Base-by-base conservation (phyloP, 2,797 vertebrate genomes). In the Clamator glandarius region DNA sequence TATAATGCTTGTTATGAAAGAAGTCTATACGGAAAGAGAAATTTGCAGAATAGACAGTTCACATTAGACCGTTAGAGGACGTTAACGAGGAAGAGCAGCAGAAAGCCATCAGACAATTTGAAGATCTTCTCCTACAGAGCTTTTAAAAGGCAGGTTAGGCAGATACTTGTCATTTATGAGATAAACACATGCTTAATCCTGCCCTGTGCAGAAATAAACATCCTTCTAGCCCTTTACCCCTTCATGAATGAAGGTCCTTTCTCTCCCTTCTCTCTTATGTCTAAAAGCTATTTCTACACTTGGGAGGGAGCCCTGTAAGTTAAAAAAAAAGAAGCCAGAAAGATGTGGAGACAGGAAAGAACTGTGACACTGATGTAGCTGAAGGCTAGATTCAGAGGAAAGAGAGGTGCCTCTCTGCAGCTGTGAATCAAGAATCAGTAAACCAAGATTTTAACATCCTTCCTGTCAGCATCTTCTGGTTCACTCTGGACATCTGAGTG, bases 171-270 rank as follows among this genome's bases (percentile, higher is more conserved):
- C 70, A 55, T 28, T 39, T 11, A 26, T 54, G 33, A 68, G 15
- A 79, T 54, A 50, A 84, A 91, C 7, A 39, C 35, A 14, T 44
- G 11, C 23, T 75, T 84, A 61, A 61, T 57, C 11, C 8, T 54
- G 7, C 13, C 7, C 25, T 33, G 7, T 52, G n/a, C 24, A 42
- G 14, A 12, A 75, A 33, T 39, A 72, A 90, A 48, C 20, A 66
- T 9, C 29, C 17, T 86, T 84, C 23, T 42, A 87, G 16, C 1
- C 10, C 55, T 0, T 0, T 41, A 52, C 8, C 3, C 2, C 9
- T 33, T 6, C 6, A 2, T 70, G 23, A 55, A 85, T 3, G 2
- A 80, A 68, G 5, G 7, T 74, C 33, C 12, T 66, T 90, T 62
- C 13, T 9, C 6, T 90, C 74, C 36, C 33, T 84, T 57, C n/a